Evolutionary conservation across 2,888 invertebrate genomes (phyloP), one percentile per base, ranked within the genome.

Genomic region (Xestia c-nigrum): DNA sequence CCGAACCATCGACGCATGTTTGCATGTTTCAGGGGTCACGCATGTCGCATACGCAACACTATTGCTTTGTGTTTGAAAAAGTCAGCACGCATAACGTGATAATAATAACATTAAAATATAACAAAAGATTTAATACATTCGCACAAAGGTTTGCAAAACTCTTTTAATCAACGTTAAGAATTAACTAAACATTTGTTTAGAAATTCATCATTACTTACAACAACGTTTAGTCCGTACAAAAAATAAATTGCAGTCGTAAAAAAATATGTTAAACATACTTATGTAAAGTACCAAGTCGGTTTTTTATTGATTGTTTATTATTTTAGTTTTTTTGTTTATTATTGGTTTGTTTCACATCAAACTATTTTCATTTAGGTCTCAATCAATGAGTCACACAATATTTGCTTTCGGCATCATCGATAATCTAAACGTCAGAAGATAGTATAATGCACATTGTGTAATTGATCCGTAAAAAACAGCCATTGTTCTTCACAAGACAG

Each of bases 401-500:
- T 55, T 73, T 50, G 65, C 55, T 47, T 75, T 75, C 16, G 46
- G 59, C 65, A 67, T 73, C 59, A 70, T 71, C 57, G 61, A 52
- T n/a, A n/a, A n/a, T 74, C 52, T 59, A 1, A 9, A 72, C 63
- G 55, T 59, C 66, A 73, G 19, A 75, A 65, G 68, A 76, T 79
- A 72, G 19, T 67, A 73, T n/a, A n/a, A n/a, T 76, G 70, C 74
- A 71, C 5, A 90, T 94, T 94, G 89, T 90, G 92, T 90, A 94
- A 94, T 88, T 78, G 84, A 87, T 80, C 80, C 83, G 87, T 86
- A 94, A 93, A 92, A 94, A 91, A 89, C 88, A 89, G 81, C 88
- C 88, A 94, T 94, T 94, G 94, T 95, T 94, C 89, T 88, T 92
- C 89, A 90, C 92, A 85, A 91, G 89, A 89, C 89, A 89, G 92